Evolutionary conservation across 2,888 invertebrate genomes (phyloP), one percentile per base, ranked within the genome.

Genomic region (Lypha dubia): DNA sequence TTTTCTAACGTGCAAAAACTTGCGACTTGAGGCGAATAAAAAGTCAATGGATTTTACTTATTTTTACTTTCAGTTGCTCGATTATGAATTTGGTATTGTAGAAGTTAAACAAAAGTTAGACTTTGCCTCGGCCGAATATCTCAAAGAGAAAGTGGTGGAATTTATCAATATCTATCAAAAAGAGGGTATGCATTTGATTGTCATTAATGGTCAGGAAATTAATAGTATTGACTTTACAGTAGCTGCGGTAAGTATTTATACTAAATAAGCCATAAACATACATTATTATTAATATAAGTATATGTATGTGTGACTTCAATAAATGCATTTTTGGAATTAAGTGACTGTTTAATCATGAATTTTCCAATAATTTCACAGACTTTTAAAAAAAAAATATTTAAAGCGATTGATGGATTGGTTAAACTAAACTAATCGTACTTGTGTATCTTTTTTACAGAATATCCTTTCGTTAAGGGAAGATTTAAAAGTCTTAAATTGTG

Each of bases 71-170:
- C 74, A 92, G 92, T 88, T 93, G 32, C 90, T 90, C 49, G 92
- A 92, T n/a, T 90, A 90, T 46, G 92, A 93, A 84, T 90, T 94
- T 20, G 93, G 94, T 86, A 90, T 95, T 87, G 95, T 96, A 67
- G 94, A 93, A 80, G 95, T 96, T 62, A 95, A 95, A 89, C 95
- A 95, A 88, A 94, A 95, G 88, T 93, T 97, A 76, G 93, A 95
- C 83, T 97, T 96, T 93, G 96, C 97, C 22, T 95, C 97, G 1
- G 96, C 96, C 0, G 97, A 97, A 92, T 95, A 94, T 92, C 93
- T 97, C 86, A 93, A 94, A 87, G 88, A 89, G 79, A 94, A 94
- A 88, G 94, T 96, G 84, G 95, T 98, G 81, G 94, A 95, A 87
- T 97, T 97, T 92, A 95, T 95, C 0, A 96, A 94, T 62, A 93